A percentile compares a stretch with the other conserved stretches of the same genome.
phyloP scores from a whole-genome alignment of 1,140 invertebrate species.

The Neodiprion fabricii region DNA sequence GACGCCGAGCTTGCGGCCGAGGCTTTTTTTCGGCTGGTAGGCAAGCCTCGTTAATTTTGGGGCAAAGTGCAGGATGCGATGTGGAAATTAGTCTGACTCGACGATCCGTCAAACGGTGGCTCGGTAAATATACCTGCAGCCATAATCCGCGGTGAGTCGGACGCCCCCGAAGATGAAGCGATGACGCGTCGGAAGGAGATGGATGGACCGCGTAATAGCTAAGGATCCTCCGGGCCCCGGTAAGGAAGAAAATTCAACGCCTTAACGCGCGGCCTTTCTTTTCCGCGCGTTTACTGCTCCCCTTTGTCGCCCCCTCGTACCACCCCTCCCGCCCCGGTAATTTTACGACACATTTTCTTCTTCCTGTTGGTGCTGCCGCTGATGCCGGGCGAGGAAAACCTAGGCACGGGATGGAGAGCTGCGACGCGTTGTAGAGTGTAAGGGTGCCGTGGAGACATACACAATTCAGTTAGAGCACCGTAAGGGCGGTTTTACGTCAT shows the following conservation, averaged over 20 bases:
- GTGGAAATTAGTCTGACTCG: too few species aligned
- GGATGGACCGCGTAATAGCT: too few species aligned
- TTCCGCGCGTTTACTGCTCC: not conserved
- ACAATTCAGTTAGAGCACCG: conserved; percentile 7
- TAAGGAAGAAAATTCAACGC: not conserved
- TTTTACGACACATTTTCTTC: conserved; percentile 3
- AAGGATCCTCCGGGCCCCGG: not conserved
- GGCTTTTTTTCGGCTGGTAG: not conserved
- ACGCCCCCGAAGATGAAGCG: too few species aligned
- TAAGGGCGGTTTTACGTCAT: conserved; percentile 4
- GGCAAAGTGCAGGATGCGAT: too few species aligned
- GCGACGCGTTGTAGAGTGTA: not conserved
- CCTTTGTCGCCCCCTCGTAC: too few species aligned
- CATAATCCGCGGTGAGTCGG: too few species aligned
- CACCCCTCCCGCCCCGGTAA: not conserved
- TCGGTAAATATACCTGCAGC: too few species aligned
- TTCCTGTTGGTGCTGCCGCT: too few species aligned
- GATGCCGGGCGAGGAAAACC: too few species aligned
- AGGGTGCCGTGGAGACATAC: conserved; percentile 6
- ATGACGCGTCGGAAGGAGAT: too few species aligned
- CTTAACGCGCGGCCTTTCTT: not conserved
- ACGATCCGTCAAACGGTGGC: too few species aligned
- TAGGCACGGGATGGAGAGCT: not conserved
- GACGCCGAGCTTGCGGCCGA: not conserved
- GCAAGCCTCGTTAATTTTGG: too few species aligned